Evolutionary conservation across 2,113 vertebrate genomes (phyloP).

Genomic region (Illadopsis cleaveri): DNA sequence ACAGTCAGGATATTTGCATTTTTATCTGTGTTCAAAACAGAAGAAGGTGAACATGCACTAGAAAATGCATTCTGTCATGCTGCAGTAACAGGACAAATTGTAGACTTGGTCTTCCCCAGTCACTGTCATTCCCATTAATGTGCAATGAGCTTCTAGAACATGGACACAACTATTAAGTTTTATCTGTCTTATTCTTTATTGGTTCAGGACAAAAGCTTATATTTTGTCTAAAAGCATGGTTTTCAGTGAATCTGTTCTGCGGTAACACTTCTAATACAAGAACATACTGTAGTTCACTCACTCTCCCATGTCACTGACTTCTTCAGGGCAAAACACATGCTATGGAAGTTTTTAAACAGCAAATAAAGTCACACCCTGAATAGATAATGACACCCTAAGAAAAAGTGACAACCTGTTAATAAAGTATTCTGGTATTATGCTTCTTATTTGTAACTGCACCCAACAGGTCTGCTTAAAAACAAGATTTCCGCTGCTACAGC

Average conservation of each 20-base stretch:
- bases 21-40: neutral
- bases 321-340: neutral
- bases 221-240: neutral
- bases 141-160: rapidly evolving
- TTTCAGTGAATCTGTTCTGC: neutral
- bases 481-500: neutral
- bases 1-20: neutral
- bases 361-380: neutral
- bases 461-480: neutral
- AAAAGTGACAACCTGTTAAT: neutral
- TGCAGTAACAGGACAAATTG: neutral
- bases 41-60: neutral
- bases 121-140: neutral
- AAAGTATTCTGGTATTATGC: neutral
- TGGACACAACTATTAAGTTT: neutral
- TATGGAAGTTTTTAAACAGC: neutral
- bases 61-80: neutral
- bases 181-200: neutral
- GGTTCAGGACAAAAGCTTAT: neutral
- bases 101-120: neutral
- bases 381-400: neutral
- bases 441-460: neutral
- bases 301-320: neutral
- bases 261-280: neutral
- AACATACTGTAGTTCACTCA: neutral